Conservation (phyloP, 64 coral and sea anemone genomes). For the Dendronephthya gigantea region DNA sequence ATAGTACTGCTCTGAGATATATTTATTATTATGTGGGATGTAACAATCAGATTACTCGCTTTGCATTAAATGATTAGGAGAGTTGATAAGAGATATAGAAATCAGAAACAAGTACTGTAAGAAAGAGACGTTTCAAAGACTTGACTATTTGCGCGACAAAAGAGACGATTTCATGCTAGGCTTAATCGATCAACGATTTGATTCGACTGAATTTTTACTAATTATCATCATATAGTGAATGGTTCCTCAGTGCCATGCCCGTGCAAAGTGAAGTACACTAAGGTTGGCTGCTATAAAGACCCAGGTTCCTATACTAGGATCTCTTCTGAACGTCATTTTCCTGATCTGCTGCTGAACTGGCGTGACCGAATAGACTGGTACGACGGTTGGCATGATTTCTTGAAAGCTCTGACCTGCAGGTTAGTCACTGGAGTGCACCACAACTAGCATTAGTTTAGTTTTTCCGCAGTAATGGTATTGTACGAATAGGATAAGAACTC, state of each 20-base stretch:
- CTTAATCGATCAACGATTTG: too few relatives aligned
- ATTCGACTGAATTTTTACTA: too few relatives aligned
- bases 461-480: neutral
- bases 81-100: too few relatives aligned
- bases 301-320: neutral
- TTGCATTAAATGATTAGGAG: too few relatives aligned
- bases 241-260: neutral
- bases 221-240: too few relatives aligned
- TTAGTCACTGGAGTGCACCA: neutral
- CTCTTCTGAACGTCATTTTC: neutral
- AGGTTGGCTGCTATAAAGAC: neutral
- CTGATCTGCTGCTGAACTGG: neutral
- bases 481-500: neutral
- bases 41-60: too few relatives aligned
- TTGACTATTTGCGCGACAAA: too few relatives aligned
- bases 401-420: neutral
- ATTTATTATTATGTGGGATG: too few relatives aligned
- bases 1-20: too few relatives aligned
- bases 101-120: too few relatives aligned
- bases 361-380: neutral
- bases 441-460: neutral
- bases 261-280: neutral
- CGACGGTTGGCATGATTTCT: neutral
- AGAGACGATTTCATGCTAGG: too few relatives aligned
- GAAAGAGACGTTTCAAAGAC: too few relatives aligned